A percentile compares a stretch with the other conserved stretches of the same genome.
phyloP scores from a whole-genome alignment of 2,888 invertebrate genomes.

The Mantis religiosa region DNA sequence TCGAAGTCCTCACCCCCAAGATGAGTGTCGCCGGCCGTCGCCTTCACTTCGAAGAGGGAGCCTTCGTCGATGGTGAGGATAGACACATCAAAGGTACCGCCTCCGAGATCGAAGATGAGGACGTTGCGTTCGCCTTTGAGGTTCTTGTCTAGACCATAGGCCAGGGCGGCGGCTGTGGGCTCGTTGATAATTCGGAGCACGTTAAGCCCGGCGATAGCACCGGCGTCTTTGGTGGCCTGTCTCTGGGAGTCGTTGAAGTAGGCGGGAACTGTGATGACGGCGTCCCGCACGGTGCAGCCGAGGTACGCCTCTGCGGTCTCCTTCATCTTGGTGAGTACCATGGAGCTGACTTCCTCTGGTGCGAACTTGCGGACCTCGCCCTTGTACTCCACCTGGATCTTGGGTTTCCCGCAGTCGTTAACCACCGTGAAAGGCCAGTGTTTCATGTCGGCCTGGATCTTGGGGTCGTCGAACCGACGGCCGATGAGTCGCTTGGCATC shows the following conservation, averaged over 20 bases:
- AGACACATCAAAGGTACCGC: slow-evolving; percentile 59
- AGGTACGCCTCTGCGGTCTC: slow-evolving; percentile 71
- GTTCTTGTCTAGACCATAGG: slow-evolving; percentile 52
- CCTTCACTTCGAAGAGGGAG: slow-evolving; percentile 47
- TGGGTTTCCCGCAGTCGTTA: slow-evolving; percentile 61
- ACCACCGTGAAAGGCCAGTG: slow-evolving; percentile 79
- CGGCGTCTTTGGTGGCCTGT: slow-evolving; percentile 74
- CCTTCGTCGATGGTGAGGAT: slow-evolving; percentile 50
- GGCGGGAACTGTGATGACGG: slow-evolving; percentile 86
- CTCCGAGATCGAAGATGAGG: slow-evolving; percentile 54
- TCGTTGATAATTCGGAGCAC: slow-evolving; percentile 87
- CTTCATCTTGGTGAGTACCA: slow-evolving; percentile 59
- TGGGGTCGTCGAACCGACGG: slow-evolving; percentile 63
- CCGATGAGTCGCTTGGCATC: slow-evolving; percentile 60
- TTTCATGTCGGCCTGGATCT: slow-evolving; percentile 74
- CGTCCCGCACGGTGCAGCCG: slow-evolving; percentile 61
- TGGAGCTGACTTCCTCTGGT: slow-evolving; percentile 68
- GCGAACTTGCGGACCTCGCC: slow-evolving; percentile 60
- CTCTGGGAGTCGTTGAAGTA: slow-evolving; percentile 90
- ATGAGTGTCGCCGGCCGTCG: slow-evolving; percentile 51
- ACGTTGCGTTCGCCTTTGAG: slow-evolving; percentile 53
- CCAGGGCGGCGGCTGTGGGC: slow-evolving; percentile 62
- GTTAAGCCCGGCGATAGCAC: slow-evolving; percentile 66
- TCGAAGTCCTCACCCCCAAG: slow-evolving; percentile 52
- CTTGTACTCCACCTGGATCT: slow-evolving; percentile 58